Conservation (phyloP, 2,797 vertebrate genomes). For the Eulemur albifrons region DNA sequence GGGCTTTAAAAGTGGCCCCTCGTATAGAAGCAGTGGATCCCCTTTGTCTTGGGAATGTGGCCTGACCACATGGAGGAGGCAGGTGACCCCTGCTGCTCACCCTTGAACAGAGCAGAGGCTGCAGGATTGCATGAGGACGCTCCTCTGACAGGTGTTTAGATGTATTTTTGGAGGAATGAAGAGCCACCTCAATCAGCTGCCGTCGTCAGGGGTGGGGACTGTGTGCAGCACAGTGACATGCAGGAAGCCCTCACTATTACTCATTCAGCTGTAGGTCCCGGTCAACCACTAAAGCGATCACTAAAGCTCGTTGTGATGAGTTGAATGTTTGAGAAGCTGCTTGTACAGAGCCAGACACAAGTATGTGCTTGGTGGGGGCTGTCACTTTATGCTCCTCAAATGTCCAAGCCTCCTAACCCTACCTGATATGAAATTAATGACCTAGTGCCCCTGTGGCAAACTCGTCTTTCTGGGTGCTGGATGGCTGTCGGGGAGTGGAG, state of each 20-base stretch:
- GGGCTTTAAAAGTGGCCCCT: neutral
- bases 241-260: fast-evolving
- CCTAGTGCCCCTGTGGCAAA: neutral
- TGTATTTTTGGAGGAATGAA: neutral
- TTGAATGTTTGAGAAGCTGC: neutral
- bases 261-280: neutral
- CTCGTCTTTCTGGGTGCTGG: neutral
- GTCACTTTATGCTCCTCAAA: no score
- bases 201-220: neutral
- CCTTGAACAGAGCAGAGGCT: neutral
- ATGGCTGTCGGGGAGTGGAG: neutral
- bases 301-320: neutral
- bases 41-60: neutral
- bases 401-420: neutral
- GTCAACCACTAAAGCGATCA: neutral
- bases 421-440: neutral
- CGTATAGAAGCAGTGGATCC: neutral
- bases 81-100: no score
- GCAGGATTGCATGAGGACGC: fast-evolving
- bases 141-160: neutral
- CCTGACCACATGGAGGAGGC: neutral
- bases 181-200: neutral
- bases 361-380: neutral
- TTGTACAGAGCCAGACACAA: neutral
- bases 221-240: no score